These are phyloP conservation scores for Oscheius myriophilus DNA, from an alignment of 2,888 invertebrate genomes.

Conservation along the genomic window DNA sequence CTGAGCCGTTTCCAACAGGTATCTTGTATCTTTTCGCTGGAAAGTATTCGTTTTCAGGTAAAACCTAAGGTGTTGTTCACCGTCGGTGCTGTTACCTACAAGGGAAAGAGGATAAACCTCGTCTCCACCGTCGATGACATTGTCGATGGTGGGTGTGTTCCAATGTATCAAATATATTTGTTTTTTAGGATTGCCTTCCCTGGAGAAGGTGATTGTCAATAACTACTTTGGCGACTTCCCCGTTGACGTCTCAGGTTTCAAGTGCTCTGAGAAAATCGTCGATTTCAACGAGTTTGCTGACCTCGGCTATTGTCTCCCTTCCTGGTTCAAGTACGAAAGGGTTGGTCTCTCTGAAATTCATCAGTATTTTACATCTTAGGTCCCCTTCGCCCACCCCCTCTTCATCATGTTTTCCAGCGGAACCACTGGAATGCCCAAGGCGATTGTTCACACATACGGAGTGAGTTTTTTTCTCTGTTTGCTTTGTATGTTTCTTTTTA, in stretches of 20 bases:
- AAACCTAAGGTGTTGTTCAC: slow-evolving; percentile 75
- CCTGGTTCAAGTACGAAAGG: slow-evolving; percentile 37
- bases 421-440: slow-evolving; percentile 77
- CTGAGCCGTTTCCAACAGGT: slow-evolving; percentile 62
- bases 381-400: slow-evolving; percentile 76
- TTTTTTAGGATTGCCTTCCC: slow-evolving; percentile 55
- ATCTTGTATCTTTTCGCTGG: neutral
- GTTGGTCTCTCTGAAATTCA: too few relatives aligned
- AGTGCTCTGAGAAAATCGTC: slow-evolving; percentile 36
- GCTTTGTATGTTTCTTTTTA: slow-evolving; percentile 59
- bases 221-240: slow-evolving; percentile 39
- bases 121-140: slow-evolving; percentile 74
- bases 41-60: slow-evolving; percentile 71
- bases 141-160: slow-evolving; percentile 59
- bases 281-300: slow-evolving; percentile 42
- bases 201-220: slow-evolving; percentile 57
- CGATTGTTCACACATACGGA: slow-evolving; percentile 76
- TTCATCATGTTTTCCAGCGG: slow-evolving; percentile 77
- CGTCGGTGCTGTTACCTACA: slow-evolving; percentile 75
- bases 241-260: slow-evolving; percentile 38
- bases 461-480: slow-evolving; percentile 71
- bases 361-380: too few relatives aligned
- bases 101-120: slow-evolving; percentile 74
- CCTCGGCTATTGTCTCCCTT: slow-evolving; percentile 26
- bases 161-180: slow-evolving; percentile 17